Percentiles rank a stretch among this genome's conserved stretches.
phyloP scores from a whole-genome alignment of 2,113 vertebrate species.

The Sinocyclocheilus maitianheensis region DNA sequence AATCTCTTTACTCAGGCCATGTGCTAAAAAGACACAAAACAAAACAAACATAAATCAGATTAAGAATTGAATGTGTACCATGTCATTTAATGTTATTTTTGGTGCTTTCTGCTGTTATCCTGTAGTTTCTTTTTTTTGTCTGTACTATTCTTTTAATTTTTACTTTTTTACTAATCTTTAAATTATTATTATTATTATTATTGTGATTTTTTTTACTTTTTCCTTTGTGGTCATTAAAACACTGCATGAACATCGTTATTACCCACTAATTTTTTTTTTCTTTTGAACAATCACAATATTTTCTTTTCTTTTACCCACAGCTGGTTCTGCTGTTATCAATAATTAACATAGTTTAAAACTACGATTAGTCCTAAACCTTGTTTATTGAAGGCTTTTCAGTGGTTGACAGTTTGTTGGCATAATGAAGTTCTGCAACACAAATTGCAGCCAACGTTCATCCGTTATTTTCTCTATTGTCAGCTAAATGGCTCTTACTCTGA shows the following conservation, averaged over 20 bases:
- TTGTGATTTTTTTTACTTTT: neutral
- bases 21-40: too few relatives aligned
- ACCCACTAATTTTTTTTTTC: neutral
- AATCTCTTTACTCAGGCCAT: neutral
- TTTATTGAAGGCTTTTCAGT: neutral
- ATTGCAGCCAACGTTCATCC: neutral
- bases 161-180: too few relatives aligned
- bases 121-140: neutral
- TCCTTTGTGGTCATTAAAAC: neutral
- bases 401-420: neutral
- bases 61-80: too few relatives aligned
- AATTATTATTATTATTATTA: too few relatives aligned
- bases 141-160: neutral
- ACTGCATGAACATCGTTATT: neutral
- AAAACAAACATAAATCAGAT: too few relatives aligned
- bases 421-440: neutral
- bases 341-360: neutral
- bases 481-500: neutral
- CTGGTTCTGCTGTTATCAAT: neutral
- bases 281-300: neutral
- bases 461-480: neutral
- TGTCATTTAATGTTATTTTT: too few relatives aligned
- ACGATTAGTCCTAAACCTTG: neutral
- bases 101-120: neutral
- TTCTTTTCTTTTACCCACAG: neutral